Base-by-base conservation (phyloP, 2,888 invertebrate species). In the Euproctis similis region DNA sequence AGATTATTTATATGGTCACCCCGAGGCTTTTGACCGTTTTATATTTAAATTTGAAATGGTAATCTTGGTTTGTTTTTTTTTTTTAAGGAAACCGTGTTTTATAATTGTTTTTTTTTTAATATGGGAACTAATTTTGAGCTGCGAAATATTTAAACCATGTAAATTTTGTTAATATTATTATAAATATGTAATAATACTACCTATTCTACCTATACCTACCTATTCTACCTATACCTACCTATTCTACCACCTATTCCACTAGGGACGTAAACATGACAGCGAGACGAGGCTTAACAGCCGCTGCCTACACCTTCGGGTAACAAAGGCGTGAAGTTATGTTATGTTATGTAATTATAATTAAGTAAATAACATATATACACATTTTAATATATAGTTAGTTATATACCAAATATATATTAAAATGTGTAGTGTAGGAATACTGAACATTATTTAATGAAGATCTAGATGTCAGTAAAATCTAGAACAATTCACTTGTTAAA, bases 1-100 rank as follows among this genome's bases (percentile, higher is more conserved):
- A 53, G 39, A 58, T 74, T 68, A 77, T 81, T 77, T 77, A 77
- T 76, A 60, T 69, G 71, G 66, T 74, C 78, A 69, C 49, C 40
- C 43, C 38, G 50, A 58, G 62, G 43, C 64, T 65, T 53, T 70
- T 42, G 68, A 72, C 70, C 69, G 65, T 59, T 62, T 66, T 60
- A 64, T 40, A 36, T 46, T 34, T 23, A 39, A 39, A 39, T 46
- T 43, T 30, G 31, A 31, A 34, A 36, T 42, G 26, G 25, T 24
- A 12, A 32, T 30, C 36, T 25, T 19, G 54, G 56, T 55, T 55
- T n/a, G 51, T 57, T 52, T 53, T 62, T 59, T 31, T 23, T 23
- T 30, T 34, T 21, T 24, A 8, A 17, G 11, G 26, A 25, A 28
- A 39, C 26, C 18, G 20, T 8, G 11, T 37, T 30, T 35, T 22